Evolutionary conservation across 2,888 invertebrate genomes (phyloP).

Genomic region (Rhagophthalmus giganteus): DNA sequence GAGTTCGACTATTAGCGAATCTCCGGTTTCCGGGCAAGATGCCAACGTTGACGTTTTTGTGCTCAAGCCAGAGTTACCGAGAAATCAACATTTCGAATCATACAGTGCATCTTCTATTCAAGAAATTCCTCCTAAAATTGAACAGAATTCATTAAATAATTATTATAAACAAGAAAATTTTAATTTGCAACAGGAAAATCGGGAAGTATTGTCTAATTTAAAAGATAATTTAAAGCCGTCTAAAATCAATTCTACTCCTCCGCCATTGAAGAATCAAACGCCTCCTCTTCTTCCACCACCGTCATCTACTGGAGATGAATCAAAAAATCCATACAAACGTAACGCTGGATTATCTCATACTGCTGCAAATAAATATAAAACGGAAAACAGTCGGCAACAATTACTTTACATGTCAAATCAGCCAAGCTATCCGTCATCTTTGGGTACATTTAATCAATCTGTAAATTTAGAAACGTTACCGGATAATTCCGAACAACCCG

Average conservation of each 20-base stretch:
- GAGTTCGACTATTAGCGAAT: conserved; percentile 53
- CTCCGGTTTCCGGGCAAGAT: conserved; percentile 43
- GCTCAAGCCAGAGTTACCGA: conserved; percentile 9
- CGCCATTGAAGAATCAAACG: conserved; percentile 40
- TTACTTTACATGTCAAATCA: conserved; percentile 36
- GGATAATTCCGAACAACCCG: conserved; percentile 70
- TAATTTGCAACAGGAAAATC: conserved; percentile 30
- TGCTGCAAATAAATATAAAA: conserved; percentile 44
- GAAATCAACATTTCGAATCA: conserved; percentile 3
- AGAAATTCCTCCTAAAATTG: conserved; percentile 2
- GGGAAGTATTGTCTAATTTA: conserved; percentile 24
- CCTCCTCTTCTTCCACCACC: conserved; percentile 36
- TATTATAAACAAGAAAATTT: conserved; percentile 20
- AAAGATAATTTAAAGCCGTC: conserved; percentile 37
- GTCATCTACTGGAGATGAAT: conserved; percentile 34
- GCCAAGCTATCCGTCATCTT: conserved; percentile 52
- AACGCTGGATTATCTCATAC: conserved; percentile 55
- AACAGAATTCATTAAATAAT: background rate
- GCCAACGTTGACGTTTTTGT: conserved; percentile 7
- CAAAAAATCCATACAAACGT: conserved; percentile 48
- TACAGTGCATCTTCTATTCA: background rate
- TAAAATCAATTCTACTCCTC: conserved; percentile 49
- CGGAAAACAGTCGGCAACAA: conserved; percentile 38
- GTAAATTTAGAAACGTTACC: conserved; percentile 68
- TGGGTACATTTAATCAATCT: conserved; percentile 52